phyloP scores from a whole-genome alignment of 2,888 invertebrate genomes.

The Synanthedon andrenaeformis region DNA sequence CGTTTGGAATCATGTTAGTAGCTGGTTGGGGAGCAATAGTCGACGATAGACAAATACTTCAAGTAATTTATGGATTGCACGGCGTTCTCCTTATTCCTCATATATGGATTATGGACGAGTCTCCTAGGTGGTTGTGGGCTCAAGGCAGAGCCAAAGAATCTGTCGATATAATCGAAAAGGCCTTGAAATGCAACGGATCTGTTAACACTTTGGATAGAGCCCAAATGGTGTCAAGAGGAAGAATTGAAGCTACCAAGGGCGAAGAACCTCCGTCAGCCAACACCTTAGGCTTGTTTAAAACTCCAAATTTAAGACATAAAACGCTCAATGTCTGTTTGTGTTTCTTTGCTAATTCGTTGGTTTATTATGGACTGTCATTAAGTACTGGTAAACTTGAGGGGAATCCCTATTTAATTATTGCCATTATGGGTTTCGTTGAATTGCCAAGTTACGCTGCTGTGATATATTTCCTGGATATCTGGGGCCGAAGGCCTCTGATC shows the following conservation, averaged over 20 bases:
- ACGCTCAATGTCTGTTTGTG: conserved; percentile 84
- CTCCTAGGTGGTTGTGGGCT: conserved; percentile 89
- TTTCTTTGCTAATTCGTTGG: conserved; percentile 91
- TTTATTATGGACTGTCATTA: conserved; percentile 86
- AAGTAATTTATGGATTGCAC: conserved; percentile 83
- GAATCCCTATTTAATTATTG: conserved; percentile 84
- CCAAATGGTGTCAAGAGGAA: conserved; percentile 74
- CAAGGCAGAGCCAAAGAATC: conserved; percentile 82
- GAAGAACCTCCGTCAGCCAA: conserved; percentile 62
- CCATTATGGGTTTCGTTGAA: conserved; percentile 83
- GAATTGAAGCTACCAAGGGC: conserved; percentile 52
- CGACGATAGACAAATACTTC: conserved; percentile 78
- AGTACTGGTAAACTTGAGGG: conserved; percentile 85
- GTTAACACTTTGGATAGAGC: conserved; percentile 73
- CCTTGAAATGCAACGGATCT: conserved; percentile 79
- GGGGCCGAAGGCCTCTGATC: conserved; percentile 81
- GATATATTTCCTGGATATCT: conserved; percentile 78
- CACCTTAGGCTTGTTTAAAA: conserved; percentile 80
- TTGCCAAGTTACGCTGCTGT: conserved; percentile 82
- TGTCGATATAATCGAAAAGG: conserved; percentile 79
- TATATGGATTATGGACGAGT: conserved; percentile 92
- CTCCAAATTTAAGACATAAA: conserved; percentile 82
- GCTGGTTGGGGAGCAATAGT: conserved; percentile 86
- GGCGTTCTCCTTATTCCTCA: conserved; percentile 79
- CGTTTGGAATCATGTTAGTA: conserved; percentile 83